These are phyloP conservation scores for Ageneiosus marmoratus DNA, from an alignment of 2,113 vertebrate genomes.

Conservation along the genomic window DNA sequence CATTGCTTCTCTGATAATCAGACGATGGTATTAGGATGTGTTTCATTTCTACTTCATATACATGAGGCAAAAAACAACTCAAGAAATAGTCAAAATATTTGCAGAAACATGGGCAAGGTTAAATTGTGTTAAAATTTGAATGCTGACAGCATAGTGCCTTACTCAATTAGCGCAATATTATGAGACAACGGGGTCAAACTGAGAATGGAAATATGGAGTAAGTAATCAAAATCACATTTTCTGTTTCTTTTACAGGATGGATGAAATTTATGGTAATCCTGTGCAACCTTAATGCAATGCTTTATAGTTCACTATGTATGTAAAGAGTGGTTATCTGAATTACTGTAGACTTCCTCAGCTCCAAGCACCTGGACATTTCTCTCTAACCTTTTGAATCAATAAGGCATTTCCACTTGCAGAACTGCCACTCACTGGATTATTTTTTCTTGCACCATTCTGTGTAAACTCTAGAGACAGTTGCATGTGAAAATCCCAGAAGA, in stretches of 20 bases:
- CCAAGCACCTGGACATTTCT: background rate
- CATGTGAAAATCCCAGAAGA: background rate
- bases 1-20: constrained; percentile 8
- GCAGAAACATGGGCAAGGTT: constrained; percentile 22
- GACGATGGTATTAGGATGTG: background rate
- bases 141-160: constrained; percentile 19
- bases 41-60: background rate
- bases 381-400: background rate
- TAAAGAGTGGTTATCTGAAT: background rate
- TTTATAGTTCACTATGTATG: background rate
- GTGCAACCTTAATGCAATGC: background rate
- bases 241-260: background rate
- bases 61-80: constrained; percentile 36
- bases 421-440: background rate
- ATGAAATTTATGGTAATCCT: background rate
- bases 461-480: background rate
- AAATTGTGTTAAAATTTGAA: constrained; percentile 18
- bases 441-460: background rate
- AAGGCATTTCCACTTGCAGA: background rate
- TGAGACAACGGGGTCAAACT: background rate
- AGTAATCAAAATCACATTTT: background rate
- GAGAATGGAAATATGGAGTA: background rate
- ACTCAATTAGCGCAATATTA: background rate
- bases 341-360: background rate
- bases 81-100: constrained; percentile 28